phyloP scores from a whole-genome alignment of 2,888 invertebrate species.

The Drosophila monieri region DNA sequence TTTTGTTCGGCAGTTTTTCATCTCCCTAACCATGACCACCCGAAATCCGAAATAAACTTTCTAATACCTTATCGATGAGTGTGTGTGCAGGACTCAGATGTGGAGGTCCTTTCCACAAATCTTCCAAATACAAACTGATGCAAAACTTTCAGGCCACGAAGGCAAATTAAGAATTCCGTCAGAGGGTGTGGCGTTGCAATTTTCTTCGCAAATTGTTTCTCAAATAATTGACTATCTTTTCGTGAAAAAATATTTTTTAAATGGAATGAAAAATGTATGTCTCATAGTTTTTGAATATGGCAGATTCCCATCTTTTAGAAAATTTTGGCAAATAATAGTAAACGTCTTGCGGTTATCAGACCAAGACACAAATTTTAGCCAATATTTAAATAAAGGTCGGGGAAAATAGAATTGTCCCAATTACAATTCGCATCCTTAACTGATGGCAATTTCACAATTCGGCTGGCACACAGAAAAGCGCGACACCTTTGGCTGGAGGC shows the following conservation, averaged over 20 bases:
- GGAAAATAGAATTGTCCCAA: constrained; percentile 66
- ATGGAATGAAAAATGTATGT: neutral
- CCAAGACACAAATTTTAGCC: constrained; percentile 39
- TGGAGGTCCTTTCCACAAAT: constrained; percentile 43
- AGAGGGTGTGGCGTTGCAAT: constrained; percentile 34
- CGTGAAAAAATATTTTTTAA: too few species aligned
- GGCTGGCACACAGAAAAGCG: constrained; percentile 53
- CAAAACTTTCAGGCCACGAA: constrained; percentile 53
- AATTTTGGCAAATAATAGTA: constrained; percentile 73
- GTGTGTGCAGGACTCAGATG: constrained; percentile 53
- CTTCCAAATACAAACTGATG: constrained; percentile 58
- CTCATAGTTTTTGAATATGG: constrained; percentile 27
- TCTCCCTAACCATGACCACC: constrained; percentile 18
- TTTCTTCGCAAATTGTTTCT: neutral
- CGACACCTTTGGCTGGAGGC: constrained; percentile 65
- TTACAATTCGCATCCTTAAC: constrained; percentile 60
- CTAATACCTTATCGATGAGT: constrained; percentile 51
- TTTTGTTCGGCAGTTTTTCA: constrained; percentile 13
- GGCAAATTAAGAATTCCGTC: constrained; percentile 42
- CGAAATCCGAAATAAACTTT: constrained; percentile 61
- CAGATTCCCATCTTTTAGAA: constrained; percentile 55
- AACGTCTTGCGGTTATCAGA: constrained; percentile 64
- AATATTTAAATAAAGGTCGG: constrained; percentile 53
- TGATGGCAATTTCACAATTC: constrained; percentile 70
- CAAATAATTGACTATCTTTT: neutral